Base-by-base conservation (phyloP, 2,113 vertebrate species). In the Dasypus novemcinctus region DNA sequence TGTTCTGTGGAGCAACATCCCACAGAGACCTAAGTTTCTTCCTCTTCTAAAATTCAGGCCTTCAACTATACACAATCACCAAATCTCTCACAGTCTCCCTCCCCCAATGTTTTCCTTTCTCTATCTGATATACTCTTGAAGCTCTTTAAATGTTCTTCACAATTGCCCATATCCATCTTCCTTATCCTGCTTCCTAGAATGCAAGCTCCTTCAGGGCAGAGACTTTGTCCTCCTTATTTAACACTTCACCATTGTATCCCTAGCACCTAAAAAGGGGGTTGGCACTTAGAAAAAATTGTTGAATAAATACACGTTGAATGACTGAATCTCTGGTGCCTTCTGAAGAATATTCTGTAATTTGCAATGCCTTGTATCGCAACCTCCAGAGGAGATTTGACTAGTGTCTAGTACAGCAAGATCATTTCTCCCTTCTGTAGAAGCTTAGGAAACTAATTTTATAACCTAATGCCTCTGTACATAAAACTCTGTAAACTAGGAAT, bases 371-470 rank as follows among this genome's bases (percentile, higher is more conserved):
- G 38, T 38, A 92, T 71, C 43, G 17, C 29, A 33, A 64, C 25
- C 17, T 52, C 52, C 66, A 90, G 33, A 78, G 81, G 18, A 85
- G 7, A 31, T 23, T 68, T 82, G 46, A 57, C 82, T 25, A 57
- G 10, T 27, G 17, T 27, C 20, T 4, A 81, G 13, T 54, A 21
- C 17, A 61, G 54, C 25, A 71, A 91, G 38, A 74, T 85, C 64
- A 83, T 85, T 87, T 72, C 20, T 68, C 38, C 4, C 5, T 29
- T 79, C 64, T 74, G 31, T 25, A 74, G 54, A 89, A 78, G 52
- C 9, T 66, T 92, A 66, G 79, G 36, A 84, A 94, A 69, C 41
- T 88, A 33, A 78, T 64, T 74, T 86, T 8, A 83, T 92, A 85
- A 83, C 49, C 84, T 78, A 61, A 64, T 54, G 21, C 18, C 46